Percentiles rank a stretch among this genome's conserved stretches.
Evolutionary conservation across 2,888 invertebrate genomes (phyloP).

Genomic region (Linnaemya vulpina): DNA sequence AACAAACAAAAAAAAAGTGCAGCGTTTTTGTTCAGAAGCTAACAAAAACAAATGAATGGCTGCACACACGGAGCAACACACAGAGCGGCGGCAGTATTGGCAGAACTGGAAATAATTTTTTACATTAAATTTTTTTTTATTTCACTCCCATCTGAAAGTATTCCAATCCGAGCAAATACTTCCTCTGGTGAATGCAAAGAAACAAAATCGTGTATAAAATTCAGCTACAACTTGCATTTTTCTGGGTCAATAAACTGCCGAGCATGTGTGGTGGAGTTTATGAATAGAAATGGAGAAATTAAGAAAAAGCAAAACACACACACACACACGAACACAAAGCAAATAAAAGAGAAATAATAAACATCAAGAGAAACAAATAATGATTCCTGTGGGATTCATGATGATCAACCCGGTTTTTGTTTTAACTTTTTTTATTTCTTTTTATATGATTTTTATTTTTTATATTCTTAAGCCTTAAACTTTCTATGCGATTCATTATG

Average conservation of each 20-base stretch:
- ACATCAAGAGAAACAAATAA: slow-evolving; percentile 51
- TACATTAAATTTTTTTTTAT: not conserved
- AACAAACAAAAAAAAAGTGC: slow-evolving; percentile 31
- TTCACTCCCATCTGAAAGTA: not conserved
- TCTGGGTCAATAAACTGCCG: slow-evolving; percentile 70
- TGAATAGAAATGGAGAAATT: slow-evolving; percentile 41
- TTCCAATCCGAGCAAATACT: not conserved
- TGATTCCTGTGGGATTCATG: slow-evolving; percentile 49
- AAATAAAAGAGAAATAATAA: slow-evolving; percentile 24
- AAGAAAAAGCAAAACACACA: slow-evolving; percentile 3
- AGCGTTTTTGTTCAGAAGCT: slow-evolving; percentile 1
- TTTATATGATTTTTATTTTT: too few species aligned
- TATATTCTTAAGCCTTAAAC: slow-evolving; percentile 9
- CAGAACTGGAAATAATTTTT: not conserved
- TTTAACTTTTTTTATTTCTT: not conserved
- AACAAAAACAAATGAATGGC: slow-evolving; percentile 21
- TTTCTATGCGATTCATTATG: slow-evolving; percentile 33
- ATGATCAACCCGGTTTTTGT: slow-evolving; percentile 38
- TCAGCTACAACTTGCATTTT: slow-evolving; percentile 61
- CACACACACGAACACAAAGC: not conserved
- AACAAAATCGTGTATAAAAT: slow-evolving; percentile 9
- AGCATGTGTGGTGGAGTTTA: slow-evolving; percentile 50
- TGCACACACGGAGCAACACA: not conserved
- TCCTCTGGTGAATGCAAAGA: not conserved
- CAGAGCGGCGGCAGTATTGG: not conserved